A percentile compares a stretch with the other conserved stretches of the same genome.
Evolutionary conservation across 2,888 invertebrate species (phyloP).

Genomic region (Slavum lentiscoides): DNA sequence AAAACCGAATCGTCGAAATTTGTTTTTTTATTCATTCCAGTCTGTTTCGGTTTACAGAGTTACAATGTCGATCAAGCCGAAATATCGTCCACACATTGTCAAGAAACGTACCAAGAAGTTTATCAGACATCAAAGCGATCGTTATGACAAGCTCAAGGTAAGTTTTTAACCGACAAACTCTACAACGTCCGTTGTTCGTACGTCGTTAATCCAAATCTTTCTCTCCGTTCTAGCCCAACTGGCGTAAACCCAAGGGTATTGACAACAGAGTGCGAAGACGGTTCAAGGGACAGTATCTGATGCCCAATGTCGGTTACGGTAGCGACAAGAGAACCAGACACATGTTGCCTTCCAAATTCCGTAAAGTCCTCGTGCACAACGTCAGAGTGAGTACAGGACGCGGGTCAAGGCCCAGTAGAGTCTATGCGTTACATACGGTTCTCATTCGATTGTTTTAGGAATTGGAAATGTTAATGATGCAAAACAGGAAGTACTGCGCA

Average conservation of each 20-base stretch:
- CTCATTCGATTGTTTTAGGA: slow-evolving; percentile 66
- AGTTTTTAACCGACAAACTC: slow-evolving; percentile 56
- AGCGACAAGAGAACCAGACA: slow-evolving; percentile 92
- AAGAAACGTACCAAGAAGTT: slow-evolving; percentile 99
- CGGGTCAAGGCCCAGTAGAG: too few species aligned
- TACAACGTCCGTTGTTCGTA: neutral
- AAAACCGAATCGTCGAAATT: neutral
- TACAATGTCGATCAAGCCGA: slow-evolving; percentile 83
- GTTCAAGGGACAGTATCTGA: slow-evolving; percentile 98
- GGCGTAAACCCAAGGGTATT: slow-evolving; percentile 99
- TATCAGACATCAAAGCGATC: slow-evolving; percentile 97
- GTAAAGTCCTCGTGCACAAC: slow-evolving; percentile 91
- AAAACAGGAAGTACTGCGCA: slow-evolving; percentile 94
- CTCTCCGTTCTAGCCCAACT: slow-evolving; percentile 73
- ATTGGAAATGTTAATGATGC: slow-evolving; percentile 97
- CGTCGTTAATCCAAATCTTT: neutral
- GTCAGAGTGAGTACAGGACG: slow-evolving; percentile 67
- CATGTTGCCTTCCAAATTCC: slow-evolving; percentile 97
- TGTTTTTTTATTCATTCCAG: neutral
- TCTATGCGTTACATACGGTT: neutral
- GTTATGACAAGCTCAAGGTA: slow-evolving; percentile 93
- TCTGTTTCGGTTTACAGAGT: neutral
- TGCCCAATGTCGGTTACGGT: slow-evolving; percentile 99
- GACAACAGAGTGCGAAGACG: slow-evolving; percentile 98
- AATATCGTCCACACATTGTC: slow-evolving; percentile 85